Percentiles rank a stretch among this genome's conserved stretches.
phyloP scores from a whole-genome alignment of 2,113 vertebrate genomes.

The Eulemur rufifrons region DNA sequence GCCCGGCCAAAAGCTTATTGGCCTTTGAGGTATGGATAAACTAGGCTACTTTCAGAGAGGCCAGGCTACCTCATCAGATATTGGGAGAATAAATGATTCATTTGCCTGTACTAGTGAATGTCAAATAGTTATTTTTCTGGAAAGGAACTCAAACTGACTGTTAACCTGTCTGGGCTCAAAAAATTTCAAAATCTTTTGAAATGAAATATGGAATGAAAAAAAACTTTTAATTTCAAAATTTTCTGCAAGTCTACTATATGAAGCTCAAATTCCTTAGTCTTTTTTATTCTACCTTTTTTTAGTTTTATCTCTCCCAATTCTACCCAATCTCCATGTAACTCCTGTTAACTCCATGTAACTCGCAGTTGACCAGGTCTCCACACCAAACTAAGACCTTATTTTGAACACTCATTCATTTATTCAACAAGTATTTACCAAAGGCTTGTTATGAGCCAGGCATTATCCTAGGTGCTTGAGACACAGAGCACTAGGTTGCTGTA shows the following conservation, averaged over 20 bases:
- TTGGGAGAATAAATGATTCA: neutral
- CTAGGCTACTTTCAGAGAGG: neutral
- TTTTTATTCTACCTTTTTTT: neutral
- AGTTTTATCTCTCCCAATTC: neutral
- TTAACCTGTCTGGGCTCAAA: neutral
- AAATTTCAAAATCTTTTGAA: neutral
- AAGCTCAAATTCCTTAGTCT: neutral
- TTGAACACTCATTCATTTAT: conserved; percentile 2
- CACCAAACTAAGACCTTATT: neutral
- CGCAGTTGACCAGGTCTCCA: neutral
- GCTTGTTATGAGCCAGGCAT: neutral
- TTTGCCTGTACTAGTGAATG: neutral
- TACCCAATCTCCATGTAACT: neutral
- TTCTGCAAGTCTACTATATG: neutral
- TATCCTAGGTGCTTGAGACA: neutral
- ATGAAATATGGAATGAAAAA: too few species aligned
- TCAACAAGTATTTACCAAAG: neutral
- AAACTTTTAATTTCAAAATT: neutral
- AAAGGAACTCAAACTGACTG: conserved; percentile 21
- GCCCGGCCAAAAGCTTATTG: neutral
- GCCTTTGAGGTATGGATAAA: neutral
- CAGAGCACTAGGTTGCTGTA: neutral
- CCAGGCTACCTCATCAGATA: neutral
- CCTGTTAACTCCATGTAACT: neutral
- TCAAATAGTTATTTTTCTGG: neutral